Base-by-base conservation (phyloP, 2,888 invertebrate genomes). In the Atethmia centrago region DNA sequence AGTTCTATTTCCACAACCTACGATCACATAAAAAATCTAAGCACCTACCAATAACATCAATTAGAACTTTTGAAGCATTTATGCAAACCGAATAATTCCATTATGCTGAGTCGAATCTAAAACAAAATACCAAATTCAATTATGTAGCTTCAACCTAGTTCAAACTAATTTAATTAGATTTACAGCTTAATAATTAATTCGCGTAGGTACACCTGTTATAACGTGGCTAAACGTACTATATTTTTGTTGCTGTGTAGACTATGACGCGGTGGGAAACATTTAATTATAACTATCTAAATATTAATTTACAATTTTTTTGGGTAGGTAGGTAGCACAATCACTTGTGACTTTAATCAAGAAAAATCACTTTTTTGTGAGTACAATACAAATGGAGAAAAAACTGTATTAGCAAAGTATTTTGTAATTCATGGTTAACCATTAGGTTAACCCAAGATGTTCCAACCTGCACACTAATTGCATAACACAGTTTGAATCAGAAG, bases 131-230 rank as follows among this genome's bases (percentile, higher is more conserved):
- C 21, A 61, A 78, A 82, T 72, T 72, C 47, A 80, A 67, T 82
- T 68, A 58, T 63, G 47, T 67, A 72, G 72, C 69, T 78, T 62
- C 56, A 72, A 72, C 67, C 71, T 78, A 78, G 72, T 82, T 72
- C 47, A 64, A 68, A 82, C 68, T 82, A 68, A 82, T 82, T 72
- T 82, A 80, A 82, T 78, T 80, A 82, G 71, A 82, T 82, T 72
- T 72, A 66, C 71, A 82, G 25, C 64, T 77, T 63, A 71, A 77
- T 82, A 65, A 72, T 82, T 53, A 76, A 76, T 51, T 61, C 47
- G 8, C 49, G 16, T n/a, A n/a, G n/a, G n/a, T 67, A 61, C 79
- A 80, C 68, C 83, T 80, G 79, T 68, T 68, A 31, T 65, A 55
- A 19, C 55, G 16, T 36, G 68, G 36, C 45, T 53, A 62, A 36